Base-by-base conservation (phyloP, 2,888 invertebrate genomes). In the Acronicta psi region DNA sequence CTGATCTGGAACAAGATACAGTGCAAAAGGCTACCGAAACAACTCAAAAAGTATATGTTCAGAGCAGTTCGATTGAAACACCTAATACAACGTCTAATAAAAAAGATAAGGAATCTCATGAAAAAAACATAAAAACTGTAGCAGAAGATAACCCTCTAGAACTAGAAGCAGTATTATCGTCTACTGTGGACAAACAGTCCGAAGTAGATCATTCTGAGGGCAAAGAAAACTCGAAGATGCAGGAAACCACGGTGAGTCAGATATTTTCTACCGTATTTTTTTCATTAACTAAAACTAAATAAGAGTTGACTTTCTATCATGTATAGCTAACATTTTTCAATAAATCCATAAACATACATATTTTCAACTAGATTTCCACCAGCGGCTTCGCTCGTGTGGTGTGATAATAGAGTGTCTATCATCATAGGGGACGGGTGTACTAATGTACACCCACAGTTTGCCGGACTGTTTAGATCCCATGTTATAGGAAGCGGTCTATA, bases 111-210 rank as follows among this genome's bases (percentile, higher is more conserved):
- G 49, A 50, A 7, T 44, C 69, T n/a, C 65, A 73, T 36, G 69
- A 75, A 20, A 72, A 69, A 9, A 68, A 75, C 70, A 60, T 9
- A 73, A n/a, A 54, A 43, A 65, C 76, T 37, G 52, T 49, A 3
- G 51, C 65, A 5, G 85, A 84, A 49, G 89, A 90, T 50, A 82
- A 70, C n/a, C 91, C 90, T 0, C 68, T 91, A 50, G 85, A 87
- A 69, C 69, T 91, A 49, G 92, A 92, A 76, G 86, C 85, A 14
- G 84, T 87, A 23, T 68, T 93, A 58, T 92, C 92, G 0, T 89
- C 91, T 10, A 88, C 89, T 2, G 86, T 91, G 7, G 59, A 69
- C 29, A 73, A n/a, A 17, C 16, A 13, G 40, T 29, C 61, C 9
- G 44, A 49, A 23, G 61, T 68, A 40, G 69, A 77, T 18, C 38